phyloP scores from a whole-genome alignment of 2,797 vertebrate species.

The Lithobates sylvaticus region DNA sequence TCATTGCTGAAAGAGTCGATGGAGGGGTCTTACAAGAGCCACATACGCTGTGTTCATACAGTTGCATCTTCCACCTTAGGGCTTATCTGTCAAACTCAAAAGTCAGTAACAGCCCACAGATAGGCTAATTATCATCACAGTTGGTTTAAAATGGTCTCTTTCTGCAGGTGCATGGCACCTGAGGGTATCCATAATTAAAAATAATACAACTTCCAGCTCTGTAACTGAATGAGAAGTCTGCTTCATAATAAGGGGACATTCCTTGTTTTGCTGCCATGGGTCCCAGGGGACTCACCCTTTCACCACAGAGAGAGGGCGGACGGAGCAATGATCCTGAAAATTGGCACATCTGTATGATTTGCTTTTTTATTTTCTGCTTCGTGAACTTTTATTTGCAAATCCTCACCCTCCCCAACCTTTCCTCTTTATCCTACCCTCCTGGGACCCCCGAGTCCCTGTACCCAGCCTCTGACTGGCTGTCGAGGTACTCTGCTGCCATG shows the following conservation, averaged over 20 bases:
- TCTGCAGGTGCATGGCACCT: not conserved
- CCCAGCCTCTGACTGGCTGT: constrained; percentile 8
- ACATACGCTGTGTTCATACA: not conserved
- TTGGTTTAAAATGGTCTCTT: not conserved
- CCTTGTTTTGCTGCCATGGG: constrained; percentile 25
- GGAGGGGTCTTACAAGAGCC: not conserved
- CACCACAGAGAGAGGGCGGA: constrained; percentile 77
- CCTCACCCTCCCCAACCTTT: constrained; percentile 77
- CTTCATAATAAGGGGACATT: constrained; percentile 19
- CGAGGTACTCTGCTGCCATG: not conserved
- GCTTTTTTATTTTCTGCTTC: constrained; percentile 94
- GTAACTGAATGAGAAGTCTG: not conserved
- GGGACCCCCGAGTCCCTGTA: constrained; percentile 30
- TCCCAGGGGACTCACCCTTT: constrained; percentile 46
- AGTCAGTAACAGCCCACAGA: too few species aligned
- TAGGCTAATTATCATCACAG: not conserved
- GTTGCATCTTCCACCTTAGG: not conserved
- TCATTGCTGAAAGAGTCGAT: not conserved
- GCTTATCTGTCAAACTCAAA: too few species aligned
- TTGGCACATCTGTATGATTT: constrained; percentile 93
- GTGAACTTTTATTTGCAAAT: constrained; percentile 94
- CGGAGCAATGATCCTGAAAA: constrained; percentile 89
- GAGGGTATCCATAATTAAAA: not conserved
- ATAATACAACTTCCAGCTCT: not conserved
- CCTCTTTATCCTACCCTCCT: constrained; percentile 27